phyloP scores from a whole-genome alignment of 2,797 vertebrate species.

The Microhierax caerulescens region DNA sequence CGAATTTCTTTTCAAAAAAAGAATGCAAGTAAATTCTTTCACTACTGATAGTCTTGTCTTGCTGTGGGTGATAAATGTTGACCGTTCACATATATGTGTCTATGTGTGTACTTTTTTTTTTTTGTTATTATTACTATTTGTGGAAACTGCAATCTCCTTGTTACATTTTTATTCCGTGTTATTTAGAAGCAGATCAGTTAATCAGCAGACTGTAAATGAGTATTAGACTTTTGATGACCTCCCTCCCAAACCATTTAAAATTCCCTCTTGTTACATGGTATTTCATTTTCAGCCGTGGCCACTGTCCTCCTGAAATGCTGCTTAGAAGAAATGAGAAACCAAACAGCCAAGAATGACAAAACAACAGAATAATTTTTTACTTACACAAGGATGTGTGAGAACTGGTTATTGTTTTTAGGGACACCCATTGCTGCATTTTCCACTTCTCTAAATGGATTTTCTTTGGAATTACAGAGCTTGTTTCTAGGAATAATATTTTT shows the following conservation, averaged over 20 bases:
- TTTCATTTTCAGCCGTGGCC: background rate
- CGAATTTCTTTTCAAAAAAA: background rate
- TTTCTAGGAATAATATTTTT: background rate
- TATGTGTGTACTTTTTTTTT: background rate
- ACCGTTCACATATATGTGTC: background rate
- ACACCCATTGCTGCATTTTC: background rate
- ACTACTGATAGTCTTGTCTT: background rate
- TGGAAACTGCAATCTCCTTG: background rate
- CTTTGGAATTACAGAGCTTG: background rate
- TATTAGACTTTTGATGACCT: background rate
- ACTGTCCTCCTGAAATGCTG: background rate
- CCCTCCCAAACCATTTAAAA: background rate
- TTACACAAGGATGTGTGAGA: background rate
- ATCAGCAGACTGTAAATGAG: background rate
- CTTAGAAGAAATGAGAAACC: background rate
- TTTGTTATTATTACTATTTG: background rate
- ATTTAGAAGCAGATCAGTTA: background rate
- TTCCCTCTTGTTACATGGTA: background rate
- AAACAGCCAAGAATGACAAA: background rate
- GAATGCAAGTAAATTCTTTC: background rate
- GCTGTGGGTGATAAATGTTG: background rate
- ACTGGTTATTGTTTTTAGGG: background rate
- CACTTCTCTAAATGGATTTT: background rate
- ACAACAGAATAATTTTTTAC: background rate
- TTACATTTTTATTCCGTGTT: background rate